phyloP scores from a whole-genome alignment of 2,888 invertebrate species.

The Cantharis lateralis region DNA sequence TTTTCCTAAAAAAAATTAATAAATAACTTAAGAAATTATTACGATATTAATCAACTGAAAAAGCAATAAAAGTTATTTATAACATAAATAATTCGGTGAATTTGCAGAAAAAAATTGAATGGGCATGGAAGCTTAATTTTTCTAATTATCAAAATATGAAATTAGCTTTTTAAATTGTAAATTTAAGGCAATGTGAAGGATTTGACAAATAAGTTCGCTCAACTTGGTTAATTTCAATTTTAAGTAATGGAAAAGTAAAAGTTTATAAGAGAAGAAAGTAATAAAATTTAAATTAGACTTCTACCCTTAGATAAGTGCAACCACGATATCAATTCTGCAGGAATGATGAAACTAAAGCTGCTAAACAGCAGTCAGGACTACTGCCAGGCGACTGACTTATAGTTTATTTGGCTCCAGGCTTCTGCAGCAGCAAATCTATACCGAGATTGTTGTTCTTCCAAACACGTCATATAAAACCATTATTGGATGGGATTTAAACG shows the following conservation, averaged over 20 bases:
- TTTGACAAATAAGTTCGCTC: neutral
- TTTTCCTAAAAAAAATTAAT: neutral
- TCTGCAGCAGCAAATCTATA: slow-evolving; percentile 31
- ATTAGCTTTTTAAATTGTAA: neutral
- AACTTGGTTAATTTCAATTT: neutral
- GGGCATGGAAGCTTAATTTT: neutral
- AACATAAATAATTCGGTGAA: neutral
- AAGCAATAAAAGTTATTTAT: neutral
- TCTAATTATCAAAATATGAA: neutral
- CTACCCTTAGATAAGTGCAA: neutral
- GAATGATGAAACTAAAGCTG: slow-evolving; percentile 17
- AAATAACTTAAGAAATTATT: neutral
- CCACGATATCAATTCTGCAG: neutral
- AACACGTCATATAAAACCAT: slow-evolving; percentile 14
- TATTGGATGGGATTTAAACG: neutral
- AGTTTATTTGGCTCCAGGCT: slow-evolving; percentile 31
- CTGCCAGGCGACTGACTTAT: slow-evolving; percentile 35
- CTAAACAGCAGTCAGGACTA: slow-evolving; percentile 27
- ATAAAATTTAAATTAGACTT: slow-evolving; percentile 3
- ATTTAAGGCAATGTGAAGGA: neutral
- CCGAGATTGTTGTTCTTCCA: slow-evolving; percentile 12
- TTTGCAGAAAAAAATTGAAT: neutral
- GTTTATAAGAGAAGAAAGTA: neutral
- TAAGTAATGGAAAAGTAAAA: neutral
- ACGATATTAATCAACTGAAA: neutral